Conservation (phyloP, 2,113 vertebrate species). For the Oenanthe oenanthe region DNA sequence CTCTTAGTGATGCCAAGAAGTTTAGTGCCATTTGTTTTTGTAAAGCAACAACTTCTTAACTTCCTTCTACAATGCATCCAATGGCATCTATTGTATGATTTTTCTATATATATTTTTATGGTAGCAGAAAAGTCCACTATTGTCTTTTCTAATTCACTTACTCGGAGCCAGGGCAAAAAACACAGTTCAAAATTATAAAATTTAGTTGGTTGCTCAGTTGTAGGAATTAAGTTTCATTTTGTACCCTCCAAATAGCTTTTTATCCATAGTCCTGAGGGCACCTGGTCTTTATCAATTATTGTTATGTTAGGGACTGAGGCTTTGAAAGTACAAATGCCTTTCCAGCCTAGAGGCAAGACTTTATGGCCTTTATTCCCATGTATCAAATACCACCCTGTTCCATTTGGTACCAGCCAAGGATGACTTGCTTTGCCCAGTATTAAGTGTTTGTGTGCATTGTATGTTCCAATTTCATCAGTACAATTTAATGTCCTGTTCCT, state of each 20-base stretch:
- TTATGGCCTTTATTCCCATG: neutral
- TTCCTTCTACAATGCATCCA: neutral
- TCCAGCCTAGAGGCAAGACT: neutral
- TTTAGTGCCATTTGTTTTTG: neutral
- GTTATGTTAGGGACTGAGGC: neutral
- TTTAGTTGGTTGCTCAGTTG: fast-evolving
- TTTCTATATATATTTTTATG: neutral
- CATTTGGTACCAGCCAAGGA: neutral
- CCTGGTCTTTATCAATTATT: neutral
- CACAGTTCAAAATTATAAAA: no score
- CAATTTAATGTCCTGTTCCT: neutral
- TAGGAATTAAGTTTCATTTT: neutral
- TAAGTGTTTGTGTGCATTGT: neutral
- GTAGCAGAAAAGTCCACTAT: neutral
- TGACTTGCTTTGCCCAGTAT: neutral
- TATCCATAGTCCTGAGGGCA: no score
- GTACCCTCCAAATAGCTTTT: neutral
- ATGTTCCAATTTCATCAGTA: neutral
- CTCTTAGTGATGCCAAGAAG: neutral
- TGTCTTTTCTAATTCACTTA: neutral
- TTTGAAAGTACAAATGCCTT: neutral
- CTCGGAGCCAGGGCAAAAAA: neutral
- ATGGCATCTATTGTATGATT: neutral
- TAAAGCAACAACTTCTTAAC: neutral
- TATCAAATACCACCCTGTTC: neutral